Conservation (phyloP, 2,113 vertebrate genomes). For the Colaptes auratus region DNA sequence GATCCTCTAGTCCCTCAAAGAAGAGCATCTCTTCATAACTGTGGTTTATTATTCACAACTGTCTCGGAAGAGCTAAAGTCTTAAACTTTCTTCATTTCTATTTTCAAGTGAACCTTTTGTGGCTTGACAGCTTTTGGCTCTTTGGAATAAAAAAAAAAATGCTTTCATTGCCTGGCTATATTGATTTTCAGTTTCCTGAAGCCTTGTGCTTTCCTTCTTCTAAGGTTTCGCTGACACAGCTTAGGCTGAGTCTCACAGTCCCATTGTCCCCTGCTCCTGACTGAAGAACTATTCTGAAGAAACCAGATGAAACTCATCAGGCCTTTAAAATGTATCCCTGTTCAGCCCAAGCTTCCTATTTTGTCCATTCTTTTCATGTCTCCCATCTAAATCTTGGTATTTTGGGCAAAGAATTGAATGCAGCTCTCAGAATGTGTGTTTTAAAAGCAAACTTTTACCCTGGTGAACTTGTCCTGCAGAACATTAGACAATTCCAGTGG, state of each 20-base stretch:
- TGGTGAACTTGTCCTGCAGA: background rate
- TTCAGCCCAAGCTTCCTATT: background rate
- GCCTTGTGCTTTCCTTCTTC: background rate
- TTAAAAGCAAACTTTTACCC: background rate
- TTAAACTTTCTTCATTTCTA: background rate
- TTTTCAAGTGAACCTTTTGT: constrained; percentile 17
- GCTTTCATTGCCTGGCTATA: constrained; percentile 2
- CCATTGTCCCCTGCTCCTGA: background rate
- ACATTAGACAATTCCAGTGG: background rate
- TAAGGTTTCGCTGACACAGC: background rate
- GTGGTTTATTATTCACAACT: background rate
- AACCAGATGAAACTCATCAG: background rate
- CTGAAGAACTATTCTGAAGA: background rate
- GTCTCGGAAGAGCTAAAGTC: background rate
- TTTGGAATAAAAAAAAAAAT: constrained; percentile 42
- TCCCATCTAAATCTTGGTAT: background rate
- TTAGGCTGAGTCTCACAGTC: background rate
- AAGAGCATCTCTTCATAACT: background rate
- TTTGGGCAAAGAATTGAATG: background rate
- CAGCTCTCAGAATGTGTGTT: background rate
- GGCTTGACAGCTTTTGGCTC: background rate
- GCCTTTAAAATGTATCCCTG: background rate
- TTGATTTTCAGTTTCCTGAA: constrained; percentile 29
- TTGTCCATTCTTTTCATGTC: background rate
- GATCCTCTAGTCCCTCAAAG: background rate